Base-by-base conservation (phyloP, 2,797 vertebrate genomes). In the Peromyscus attwateri region DNA sequence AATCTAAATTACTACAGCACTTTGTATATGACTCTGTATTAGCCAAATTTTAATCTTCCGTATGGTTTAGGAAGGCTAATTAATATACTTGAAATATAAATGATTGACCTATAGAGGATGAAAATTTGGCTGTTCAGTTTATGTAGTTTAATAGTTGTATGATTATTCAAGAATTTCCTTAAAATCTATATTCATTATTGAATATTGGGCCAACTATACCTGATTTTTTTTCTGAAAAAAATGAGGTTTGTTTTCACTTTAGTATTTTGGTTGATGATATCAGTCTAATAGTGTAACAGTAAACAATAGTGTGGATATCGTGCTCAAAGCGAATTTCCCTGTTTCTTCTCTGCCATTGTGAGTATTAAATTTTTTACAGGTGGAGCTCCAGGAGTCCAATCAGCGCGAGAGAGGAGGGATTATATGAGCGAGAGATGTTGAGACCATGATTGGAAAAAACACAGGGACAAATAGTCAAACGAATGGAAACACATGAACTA, bases 1-100 rank as follows among this genome's bases (percentile, higher is more conserved):
- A 84, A 91, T 81, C 5, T 34, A 31, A 79, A 84, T 76, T 60
- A 80, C 79, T n/a, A 23, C 52, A 79, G 75, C 3, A 84, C 34
- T 52, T n/a, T 94, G 2, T 21, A 84, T 70, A 29, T 87, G 14
- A 1, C 1, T 89, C 4, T 81, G 57, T 34, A 13, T 80, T 17
- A 76, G 10, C 23, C 73, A 73, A 84, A 87, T 87, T 92, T 84
- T 89, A 76, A 76, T 91, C 31, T 95, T 21, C 11, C 10, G 87
- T 27, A 55, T 94, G 14, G 3, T 27, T 90, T 29, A 29, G 4
- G 87, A 34, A 92, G 8, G 3, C 3, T 84, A 2, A 92, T 12
- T 90, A 57, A 87, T 76, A n/a, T 80, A 71, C 7, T 60, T n/a
- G 6, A 95, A 95, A 76, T 76, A 5, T 12, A 23, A 12, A 71